A percentile compares a stretch with the other conserved stretches of the same genome.
Evolutionary conservation across 2,113 vertebrate genomes (phyloP).

Genomic region (Pholis gunnellus): DNA sequence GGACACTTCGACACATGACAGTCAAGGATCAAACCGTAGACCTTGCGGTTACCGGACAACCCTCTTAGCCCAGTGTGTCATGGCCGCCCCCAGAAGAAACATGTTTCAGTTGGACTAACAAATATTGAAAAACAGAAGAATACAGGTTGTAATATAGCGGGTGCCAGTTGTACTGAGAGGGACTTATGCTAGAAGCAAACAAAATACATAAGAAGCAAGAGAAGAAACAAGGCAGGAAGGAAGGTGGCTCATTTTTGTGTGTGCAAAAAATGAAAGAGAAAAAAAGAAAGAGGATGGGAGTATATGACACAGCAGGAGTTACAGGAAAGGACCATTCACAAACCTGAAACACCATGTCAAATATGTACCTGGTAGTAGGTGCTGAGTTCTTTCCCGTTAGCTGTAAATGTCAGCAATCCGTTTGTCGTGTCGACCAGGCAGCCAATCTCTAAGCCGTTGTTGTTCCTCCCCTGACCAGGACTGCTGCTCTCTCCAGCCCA

Average conservation of each 20-base stretch:
- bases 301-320: neutral
- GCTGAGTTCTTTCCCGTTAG: conserved; percentile 95
- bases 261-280: neutral
- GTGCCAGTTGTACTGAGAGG: neutral
- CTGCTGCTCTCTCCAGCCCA: conserved; percentile 95
- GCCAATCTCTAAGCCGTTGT: conserved; percentile 94
- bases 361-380: conserved; percentile 91
- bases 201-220: neutral
- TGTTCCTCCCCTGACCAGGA: conserved; percentile 93
- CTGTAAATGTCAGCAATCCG: conserved; percentile 92
- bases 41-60: too few relatives aligned
- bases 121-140: neutral
- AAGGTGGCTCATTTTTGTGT: neutral
- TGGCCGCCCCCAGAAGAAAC: too few relatives aligned
- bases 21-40: too few relatives aligned
- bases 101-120: neutral
- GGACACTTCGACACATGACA: too few relatives aligned
- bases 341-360: neutral
- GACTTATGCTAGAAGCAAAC: neutral
- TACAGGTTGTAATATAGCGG: neutral
- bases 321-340: neutral
- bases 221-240: neutral
- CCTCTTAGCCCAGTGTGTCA: too few relatives aligned
- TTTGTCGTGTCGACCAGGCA: conserved; percentile 92
- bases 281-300: neutral